Evolutionary conservation across 2,797 vertebrate species (phyloP).

Genomic region (Crypturellus tataupa): DNA sequence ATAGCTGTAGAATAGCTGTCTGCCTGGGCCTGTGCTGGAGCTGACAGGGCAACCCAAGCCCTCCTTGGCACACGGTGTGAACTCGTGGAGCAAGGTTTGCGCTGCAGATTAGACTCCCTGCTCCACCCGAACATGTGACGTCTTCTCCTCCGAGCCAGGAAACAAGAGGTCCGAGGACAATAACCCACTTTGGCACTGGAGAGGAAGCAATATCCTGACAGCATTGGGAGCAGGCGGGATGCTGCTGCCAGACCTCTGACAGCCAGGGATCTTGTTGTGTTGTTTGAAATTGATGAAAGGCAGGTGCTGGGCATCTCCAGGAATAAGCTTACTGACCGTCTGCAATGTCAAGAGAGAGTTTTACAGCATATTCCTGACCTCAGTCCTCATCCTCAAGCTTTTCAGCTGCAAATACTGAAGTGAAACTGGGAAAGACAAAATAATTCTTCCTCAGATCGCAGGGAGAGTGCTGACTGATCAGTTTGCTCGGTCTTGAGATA

Average conservation of each 20-base stretch:
- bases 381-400: neutral
- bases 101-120: constrained; percentile 19
- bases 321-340: neutral
- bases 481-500: neutral
- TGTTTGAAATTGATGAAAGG: neutral
- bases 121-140: constrained; percentile 53
- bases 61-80: constrained; percentile 29
- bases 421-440: neutral
- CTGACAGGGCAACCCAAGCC: neutral
- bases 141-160: neutral
- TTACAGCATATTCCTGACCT: constrained; percentile 12
- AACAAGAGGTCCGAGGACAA: neutral
- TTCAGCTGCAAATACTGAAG: neutral
- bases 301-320: neutral
- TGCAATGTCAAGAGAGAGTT: fast-evolving
- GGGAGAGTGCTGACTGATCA: constrained; percentile 6
- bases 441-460: neutral
- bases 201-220: neutral
- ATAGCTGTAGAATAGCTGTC: neutral
- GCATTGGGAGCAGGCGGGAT: neutral
- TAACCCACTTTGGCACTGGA: neutral
- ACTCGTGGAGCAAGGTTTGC: neutral
- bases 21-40: neutral
- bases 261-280: fast-evolving
- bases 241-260: neutral